A percentile compares a stretch with the other conserved stretches of the same genome.
Evolutionary conservation across 2,113 vertebrate genomes (phyloP).

Genomic region (Crotalus viridis): DNA sequence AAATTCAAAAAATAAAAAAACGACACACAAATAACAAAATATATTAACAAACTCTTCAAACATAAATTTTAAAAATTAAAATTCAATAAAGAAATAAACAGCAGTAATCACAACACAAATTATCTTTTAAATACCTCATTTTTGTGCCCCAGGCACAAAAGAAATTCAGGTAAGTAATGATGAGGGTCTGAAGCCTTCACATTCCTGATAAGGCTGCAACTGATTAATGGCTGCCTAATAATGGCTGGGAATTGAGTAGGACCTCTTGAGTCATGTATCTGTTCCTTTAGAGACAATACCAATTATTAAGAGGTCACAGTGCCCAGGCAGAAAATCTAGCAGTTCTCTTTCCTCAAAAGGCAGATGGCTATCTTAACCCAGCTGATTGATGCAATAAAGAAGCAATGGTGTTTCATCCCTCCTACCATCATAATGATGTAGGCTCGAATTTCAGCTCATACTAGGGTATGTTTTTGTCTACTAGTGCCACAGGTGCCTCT

Average conservation of each 20-base stretch:
- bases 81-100: not conserved
- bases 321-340: not conserved
- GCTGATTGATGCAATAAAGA: not conserved
- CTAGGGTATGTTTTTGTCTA: not conserved
- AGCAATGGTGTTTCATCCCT: not conserved
- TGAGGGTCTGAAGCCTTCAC: not conserved
- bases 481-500: not conserved
- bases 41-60: not conserved
- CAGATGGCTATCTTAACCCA: not conserved
- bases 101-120: not conserved
- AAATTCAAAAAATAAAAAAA: not conserved
- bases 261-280: not conserved
- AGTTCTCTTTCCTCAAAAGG: not conserved
- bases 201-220: not conserved
- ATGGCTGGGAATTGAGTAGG: not conserved
- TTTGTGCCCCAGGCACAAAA: not conserved
- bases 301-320: not conserved
- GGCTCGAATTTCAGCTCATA: not conserved
- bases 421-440: not conserved
- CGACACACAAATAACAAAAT: not conserved
- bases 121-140: not conserved
- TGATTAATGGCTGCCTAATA: not conserved
- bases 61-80: not conserved
- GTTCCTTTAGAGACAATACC: not conserved
- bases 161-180: not conserved